These are phyloP conservation scores for Drosophila lacicola DNA, from an alignment of 2,888 invertebrate species.

Conservation along the genomic window DNA sequence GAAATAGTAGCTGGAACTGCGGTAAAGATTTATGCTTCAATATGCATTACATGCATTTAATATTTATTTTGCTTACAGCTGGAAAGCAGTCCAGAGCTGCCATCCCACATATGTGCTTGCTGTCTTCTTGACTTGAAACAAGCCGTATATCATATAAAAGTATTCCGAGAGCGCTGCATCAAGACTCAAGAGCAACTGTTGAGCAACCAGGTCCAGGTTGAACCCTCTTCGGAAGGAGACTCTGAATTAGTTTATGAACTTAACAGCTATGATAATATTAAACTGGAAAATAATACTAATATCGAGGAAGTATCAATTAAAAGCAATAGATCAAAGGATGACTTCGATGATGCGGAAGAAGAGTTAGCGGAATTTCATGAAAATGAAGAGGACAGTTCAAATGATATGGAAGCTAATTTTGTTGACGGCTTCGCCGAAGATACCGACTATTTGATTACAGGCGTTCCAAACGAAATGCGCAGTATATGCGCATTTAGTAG, in stretches of 20 bases:
- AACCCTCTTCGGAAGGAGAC: neutral
- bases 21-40: conserved; percentile 19
- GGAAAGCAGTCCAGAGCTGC: conserved; percentile 30
- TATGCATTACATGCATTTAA: no score
- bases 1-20: conserved; percentile 36
- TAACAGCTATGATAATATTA: neutral
- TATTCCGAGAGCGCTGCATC: conserved; percentile 56
- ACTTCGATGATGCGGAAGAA: conserved; percentile 5
- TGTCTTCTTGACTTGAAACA: conserved; percentile 57
- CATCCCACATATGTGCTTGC: conserved; percentile 58
- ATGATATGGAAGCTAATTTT: neutral
- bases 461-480: conserved; percentile 30
- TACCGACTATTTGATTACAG: conserved; percentile 20
- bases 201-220: neutral
- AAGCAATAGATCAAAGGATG: conserved; percentile 1
- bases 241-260: neutral
- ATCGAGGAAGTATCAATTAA: neutral
- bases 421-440: conserved; percentile 17
- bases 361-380: conserved; percentile 9
- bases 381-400: neutral
- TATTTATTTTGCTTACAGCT: conserved; percentile 28
- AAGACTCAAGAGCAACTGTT: conserved; percentile 46
- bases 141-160: conserved; percentile 31
- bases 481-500: conserved; percentile 25
- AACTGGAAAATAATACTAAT: neutral